Percentiles rank a stretch among this genome's conserved stretches.
Conservation (phyloP, 2,797 vertebrate genomes). For the Coregonus suidteri region DNA sequence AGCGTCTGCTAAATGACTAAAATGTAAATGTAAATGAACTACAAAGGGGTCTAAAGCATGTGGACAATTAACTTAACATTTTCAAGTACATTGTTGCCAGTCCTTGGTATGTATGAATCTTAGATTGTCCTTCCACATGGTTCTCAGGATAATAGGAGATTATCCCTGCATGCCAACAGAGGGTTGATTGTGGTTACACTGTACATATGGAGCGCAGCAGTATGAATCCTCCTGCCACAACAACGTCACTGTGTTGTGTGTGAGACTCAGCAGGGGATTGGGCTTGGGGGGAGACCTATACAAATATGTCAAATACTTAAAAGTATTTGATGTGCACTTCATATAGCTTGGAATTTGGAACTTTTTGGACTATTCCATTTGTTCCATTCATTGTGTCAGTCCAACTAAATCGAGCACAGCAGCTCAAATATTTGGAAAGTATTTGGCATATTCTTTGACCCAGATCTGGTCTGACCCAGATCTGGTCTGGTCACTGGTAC, state of each 20-base stretch:
- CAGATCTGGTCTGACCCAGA: not conserved
- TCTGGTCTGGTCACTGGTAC: constrained; percentile 52
- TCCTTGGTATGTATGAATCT: not conserved
- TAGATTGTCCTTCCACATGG: not conserved
- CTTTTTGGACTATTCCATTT: not conserved
- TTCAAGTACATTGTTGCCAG: not conserved
- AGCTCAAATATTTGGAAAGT: not conserved
- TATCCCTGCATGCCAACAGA: not conserved
- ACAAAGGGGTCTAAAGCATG: not conserved
- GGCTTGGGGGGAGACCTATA: not conserved
- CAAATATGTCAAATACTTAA: too few species aligned
- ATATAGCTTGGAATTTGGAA: not conserved
- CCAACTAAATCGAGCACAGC: not conserved
- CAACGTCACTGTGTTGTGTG: not conserved
- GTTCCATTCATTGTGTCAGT: not conserved
- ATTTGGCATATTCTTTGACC: not conserved
- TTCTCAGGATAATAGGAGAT: not conserved
- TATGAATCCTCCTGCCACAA: not conserved
- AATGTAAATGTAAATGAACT: too few species aligned
- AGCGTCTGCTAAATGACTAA: too few species aligned
- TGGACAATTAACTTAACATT: not conserved
- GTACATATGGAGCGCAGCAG: not conserved
- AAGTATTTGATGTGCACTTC: not conserved
- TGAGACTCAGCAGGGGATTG: not conserved
- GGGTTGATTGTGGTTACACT: not conserved